A percentile compares a stretch with the other conserved stretches of the same genome.
Evolutionary conservation across 2,888 invertebrate species (phyloP).

Genomic region (Candidula unifasciata): DNA sequence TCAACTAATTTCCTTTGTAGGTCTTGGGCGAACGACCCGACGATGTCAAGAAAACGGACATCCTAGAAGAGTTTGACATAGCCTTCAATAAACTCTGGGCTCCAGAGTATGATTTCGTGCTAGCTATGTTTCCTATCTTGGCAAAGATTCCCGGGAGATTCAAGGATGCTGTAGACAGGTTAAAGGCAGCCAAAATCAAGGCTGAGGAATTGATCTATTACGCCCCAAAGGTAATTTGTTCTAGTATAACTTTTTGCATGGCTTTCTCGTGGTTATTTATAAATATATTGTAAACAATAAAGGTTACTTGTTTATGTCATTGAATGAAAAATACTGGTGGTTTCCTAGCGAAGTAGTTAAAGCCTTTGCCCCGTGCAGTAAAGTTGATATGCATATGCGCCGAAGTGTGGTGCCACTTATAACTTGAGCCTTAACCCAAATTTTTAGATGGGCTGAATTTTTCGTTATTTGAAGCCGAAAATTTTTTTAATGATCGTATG

Average conservation of each 20-base stretch:
- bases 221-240: slow-evolving; percentile 21
- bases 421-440: no score
- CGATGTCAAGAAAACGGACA: background rate
- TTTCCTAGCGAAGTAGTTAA: no score
- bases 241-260: background rate
- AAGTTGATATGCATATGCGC: no score
- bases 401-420: no score
- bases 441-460: no score
- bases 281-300: no score
- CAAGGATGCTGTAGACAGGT: slow-evolving; percentile 5
- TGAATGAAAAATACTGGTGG: no score
- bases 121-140: slow-evolving; percentile 29
- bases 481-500: no score
- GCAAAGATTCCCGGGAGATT: slow-evolving; percentile 36
- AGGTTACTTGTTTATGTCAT: no score
- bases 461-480: no score
- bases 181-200: background rate
- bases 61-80: slow-evolving; percentile 24
- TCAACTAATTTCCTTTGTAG: background rate
- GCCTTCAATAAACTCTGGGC: slow-evolving; percentile 30
- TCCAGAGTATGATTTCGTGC: slow-evolving; percentile 15
- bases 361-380: no score
- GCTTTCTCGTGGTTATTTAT: background rate
- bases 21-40: background rate
- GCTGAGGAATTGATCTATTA: slow-evolving; percentile 32